A percentile compares a stretch with the other conserved stretches of the same genome.
Conservation (phyloP, 2,113 vertebrate genomes). For the Eulemur rufifrons region DNA sequence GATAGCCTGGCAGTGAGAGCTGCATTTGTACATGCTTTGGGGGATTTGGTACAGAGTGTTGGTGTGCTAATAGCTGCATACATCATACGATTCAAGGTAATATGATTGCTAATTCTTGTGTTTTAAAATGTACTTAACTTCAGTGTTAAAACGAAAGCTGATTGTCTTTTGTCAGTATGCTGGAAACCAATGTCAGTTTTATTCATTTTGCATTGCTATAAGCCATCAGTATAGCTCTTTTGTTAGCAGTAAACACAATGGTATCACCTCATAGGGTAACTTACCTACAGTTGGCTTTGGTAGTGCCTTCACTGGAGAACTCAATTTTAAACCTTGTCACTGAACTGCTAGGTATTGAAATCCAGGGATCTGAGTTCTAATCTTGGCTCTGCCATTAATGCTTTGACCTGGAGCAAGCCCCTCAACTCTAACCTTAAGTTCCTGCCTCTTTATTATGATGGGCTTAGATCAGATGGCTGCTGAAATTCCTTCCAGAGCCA, state of each 20-base stretch:
- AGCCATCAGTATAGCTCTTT: background rate
- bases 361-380: background rate
- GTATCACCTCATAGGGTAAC: background rate
- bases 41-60: slow-evolving; percentile 96
- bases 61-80: slow-evolving; percentile 97
- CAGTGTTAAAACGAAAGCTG: background rate
- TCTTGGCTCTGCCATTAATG: background rate
- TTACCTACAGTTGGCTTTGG: background rate
- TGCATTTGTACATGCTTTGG: slow-evolving; percentile 95
- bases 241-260: background rate
- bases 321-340: background rate
- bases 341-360: background rate
- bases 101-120: background rate
- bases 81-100: slow-evolving; percentile 96
- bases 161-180: slow-evolving; percentile 21
- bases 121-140: slow-evolving; percentile 29
- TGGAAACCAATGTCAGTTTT: background rate
- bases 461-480: background rate
- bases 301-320: background rate
- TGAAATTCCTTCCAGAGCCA: background rate
- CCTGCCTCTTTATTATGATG: background rate
- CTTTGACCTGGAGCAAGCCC: background rate
- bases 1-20: slow-evolving; percentile 95
- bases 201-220: slow-evolving; percentile 36
- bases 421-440: slow-evolving; percentile 8